Percentiles rank a stretch among this genome's conserved stretches.
Evolutionary conservation across 2,113 vertebrate species (phyloP).

Genomic region (Dissostichus mawsoni): DNA sequence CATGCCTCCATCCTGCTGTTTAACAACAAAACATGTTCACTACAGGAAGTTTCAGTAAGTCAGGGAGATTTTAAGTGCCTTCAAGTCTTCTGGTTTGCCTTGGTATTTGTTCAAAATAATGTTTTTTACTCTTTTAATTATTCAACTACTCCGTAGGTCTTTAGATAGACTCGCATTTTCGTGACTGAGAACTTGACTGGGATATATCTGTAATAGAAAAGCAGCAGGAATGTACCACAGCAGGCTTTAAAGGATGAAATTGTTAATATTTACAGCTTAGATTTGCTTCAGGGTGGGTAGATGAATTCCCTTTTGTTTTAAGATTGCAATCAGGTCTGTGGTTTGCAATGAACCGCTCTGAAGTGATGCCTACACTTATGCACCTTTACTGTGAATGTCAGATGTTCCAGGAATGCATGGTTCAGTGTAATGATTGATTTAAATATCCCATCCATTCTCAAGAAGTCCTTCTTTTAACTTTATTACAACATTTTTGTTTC

Average conservation of each 20-base stretch:
- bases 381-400: slow-evolving; percentile 21
- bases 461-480: slow-evolving; percentile 5
- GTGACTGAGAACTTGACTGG: not conserved
- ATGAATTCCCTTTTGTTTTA: slow-evolving; percentile 41
- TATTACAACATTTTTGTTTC: not conserved
- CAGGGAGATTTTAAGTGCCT: not conserved
- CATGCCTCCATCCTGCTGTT: slow-evolving; percentile 46
- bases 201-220: slow-evolving; percentile 7
- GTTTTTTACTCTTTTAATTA: not conserved
- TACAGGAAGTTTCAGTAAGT: not conserved
- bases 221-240: slow-evolving; percentile 9
- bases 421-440: slow-evolving; percentile 19
- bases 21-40: not conserved
- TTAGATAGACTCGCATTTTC: not conserved
- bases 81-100: slow-evolving; percentile 2
- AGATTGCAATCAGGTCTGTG: slow-evolving; percentile 14
- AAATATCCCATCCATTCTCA: slow-evolving; percentile 9
- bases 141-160: not conserved
- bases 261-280: slow-evolving; percentile 6
- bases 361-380: not conserved
- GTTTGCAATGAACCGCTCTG: slow-evolving; percentile 1
- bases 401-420: slow-evolving; percentile 41
- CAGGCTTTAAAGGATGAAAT: slow-evolving; percentile 13
- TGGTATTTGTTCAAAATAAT: slow-evolving; percentile 11
- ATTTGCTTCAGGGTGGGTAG: slow-evolving; percentile 12